Evolutionary conservation across 2,888 invertebrate species (phyloP).

Genomic region (Abscondita cerata): DNA sequence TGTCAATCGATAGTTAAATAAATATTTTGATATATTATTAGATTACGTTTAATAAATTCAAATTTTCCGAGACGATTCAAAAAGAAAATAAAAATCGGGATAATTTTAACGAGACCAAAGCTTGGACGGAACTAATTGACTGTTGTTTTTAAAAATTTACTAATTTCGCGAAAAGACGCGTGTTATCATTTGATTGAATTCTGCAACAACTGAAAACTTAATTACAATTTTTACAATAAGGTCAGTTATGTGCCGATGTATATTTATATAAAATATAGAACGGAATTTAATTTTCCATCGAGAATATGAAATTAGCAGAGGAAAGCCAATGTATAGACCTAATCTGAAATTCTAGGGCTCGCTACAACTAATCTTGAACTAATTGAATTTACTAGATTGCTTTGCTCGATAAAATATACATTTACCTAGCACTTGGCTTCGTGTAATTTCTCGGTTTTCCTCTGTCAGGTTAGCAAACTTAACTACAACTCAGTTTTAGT

Average conservation of each 20-base stretch:
- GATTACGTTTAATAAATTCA: conserved; percentile 40
- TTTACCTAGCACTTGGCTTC: conserved; percentile 56
- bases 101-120: conserved; percentile 50
- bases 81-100: conserved; percentile 41
- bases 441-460: conserved; percentile 52
- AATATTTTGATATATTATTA: conserved; percentile 39
- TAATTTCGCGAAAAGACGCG: conserved; percentile 47
- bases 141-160: conserved; percentile 52
- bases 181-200: conserved; percentile 7
- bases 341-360: conserved; percentile 48
- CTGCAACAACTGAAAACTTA: too few relatives aligned
- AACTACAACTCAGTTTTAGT: conserved; percentile 29
- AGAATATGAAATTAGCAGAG: conserved; percentile 36
- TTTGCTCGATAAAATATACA: conserved; percentile 59
- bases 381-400: conserved; percentile 60
- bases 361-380: conserved; percentile 58
- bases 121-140: conserved; percentile 51
- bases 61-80: too few relatives aligned
- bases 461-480: conserved; percentile 39
- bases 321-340: conserved; percentile 43
- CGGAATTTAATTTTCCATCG: conserved; percentile 34
- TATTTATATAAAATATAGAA: conserved; percentile 26
- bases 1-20: conserved; percentile 43
- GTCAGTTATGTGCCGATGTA: conserved; percentile 10
- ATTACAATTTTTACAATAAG: too few relatives aligned